Evolutionary conservation across 2,888 invertebrate genomes (phyloP).

Genomic region (Pasiphila rectangulata): DNA sequence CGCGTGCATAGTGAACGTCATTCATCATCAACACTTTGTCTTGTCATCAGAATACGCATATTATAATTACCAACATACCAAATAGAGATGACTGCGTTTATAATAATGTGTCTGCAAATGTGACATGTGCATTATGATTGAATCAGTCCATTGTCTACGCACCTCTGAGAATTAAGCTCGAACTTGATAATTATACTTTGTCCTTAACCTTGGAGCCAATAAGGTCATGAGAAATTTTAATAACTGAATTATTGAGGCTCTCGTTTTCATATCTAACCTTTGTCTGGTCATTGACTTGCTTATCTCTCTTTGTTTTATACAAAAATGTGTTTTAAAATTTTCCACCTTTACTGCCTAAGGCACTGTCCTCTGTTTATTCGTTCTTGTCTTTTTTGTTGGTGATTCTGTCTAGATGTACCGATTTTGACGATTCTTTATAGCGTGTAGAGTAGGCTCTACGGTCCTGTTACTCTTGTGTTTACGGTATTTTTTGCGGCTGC

Average conservation of each 20-base stretch:
- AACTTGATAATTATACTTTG: constrained; percentile 15
- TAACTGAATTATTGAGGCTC: constrained; percentile 3
- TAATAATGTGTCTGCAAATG: constrained; percentile 28
- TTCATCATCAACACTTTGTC: constrained; percentile 1
- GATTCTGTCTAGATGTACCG: background rate
- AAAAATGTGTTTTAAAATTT: background rate
- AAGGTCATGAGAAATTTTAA: constrained; percentile 23
- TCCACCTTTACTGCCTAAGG: too few relatives aligned
- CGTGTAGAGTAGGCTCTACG: constrained; percentile 7
- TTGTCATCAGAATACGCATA: constrained; percentile 2
- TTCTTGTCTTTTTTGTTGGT: background rate
- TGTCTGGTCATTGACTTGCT: constrained; percentile 14
- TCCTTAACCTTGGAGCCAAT: constrained; percentile 25
- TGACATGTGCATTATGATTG: constrained; percentile 24
- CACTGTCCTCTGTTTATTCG: too few relatives aligned
- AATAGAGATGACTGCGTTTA: constrained; percentile 7
- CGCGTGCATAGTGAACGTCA: too few relatives aligned
- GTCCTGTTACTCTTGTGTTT: constrained; percentile 17
- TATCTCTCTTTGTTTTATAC: constrained; percentile 4
- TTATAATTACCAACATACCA: constrained; percentile 4
- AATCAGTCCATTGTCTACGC: constrained; percentile 26
- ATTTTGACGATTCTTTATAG: background rate
- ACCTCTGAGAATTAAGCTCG: constrained; percentile 17
- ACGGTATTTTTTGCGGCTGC: constrained; percentile 16
- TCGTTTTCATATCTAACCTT: constrained; percentile 4